Evolutionary conservation across 2,888 invertebrate species (phyloP), one percentile per base, ranked within the genome.

Genomic region (Aspidiotus rigidus): DNA sequence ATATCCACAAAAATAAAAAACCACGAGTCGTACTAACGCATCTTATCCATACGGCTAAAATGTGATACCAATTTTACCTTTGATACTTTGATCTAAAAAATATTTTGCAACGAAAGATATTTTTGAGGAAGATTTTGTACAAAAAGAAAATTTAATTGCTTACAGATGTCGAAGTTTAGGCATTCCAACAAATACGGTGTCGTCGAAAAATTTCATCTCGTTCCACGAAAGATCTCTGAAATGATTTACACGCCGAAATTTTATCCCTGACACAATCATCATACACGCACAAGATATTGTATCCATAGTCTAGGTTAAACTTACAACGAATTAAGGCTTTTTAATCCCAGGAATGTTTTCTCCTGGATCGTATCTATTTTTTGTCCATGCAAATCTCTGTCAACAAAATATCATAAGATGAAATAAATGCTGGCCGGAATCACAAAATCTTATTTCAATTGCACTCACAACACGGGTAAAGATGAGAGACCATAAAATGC

Each of bases 381-480:
- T 57, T 74, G 74, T 15, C 72, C 62, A 15, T 70, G 72, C 42
- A 74, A 71, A 62, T 73, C 73, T 53, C 74, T 74, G 71, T 39
- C 56, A 3, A 2, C n/a, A 63, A 49, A 16, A 49, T 53, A 64
- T 44, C 7, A 5, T 28, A 28, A 28, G 28, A 28, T 28, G 28
- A 28, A 28, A 28, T 28, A 28, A 28, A 28, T 5, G 5, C 28
- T 28, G 28, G 28, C 28, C 28, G 5, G 5, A 28, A 28, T 28
- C 28, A 28, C 39, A 72, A 3, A 61, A 9, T 61, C 41, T 13
- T 28, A 28, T 7, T 49, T 15, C 13, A 17, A 66, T 16, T 11
- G 10, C 73, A 77, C 80, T 78, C 75, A 80, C 80, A 80, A 73
- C 17, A 77, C 77, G 13, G 75, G 74, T 11, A 78, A 73, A 7